phyloP scores from a whole-genome alignment of 2,888 invertebrate genomes.

The Machimus atricapillus region DNA sequence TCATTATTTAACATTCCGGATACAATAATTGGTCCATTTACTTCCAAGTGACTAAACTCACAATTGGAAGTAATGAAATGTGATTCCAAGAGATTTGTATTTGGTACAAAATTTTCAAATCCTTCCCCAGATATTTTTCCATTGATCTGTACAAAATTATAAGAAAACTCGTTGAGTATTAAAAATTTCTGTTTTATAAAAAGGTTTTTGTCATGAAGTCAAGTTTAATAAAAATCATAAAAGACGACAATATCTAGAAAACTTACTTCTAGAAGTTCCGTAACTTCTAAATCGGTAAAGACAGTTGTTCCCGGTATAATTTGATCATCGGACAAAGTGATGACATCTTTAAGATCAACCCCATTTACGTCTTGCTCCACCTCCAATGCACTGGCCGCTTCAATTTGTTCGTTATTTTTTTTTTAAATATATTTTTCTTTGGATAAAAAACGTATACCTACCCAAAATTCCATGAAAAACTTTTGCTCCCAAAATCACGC shows the following conservation, averaged over 20 bases:
- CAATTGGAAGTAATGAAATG: constrained; percentile 60
- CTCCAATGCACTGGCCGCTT: constrained; percentile 57
- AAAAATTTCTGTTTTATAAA: too few relatives aligned
- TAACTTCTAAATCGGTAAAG: constrained; percentile 65
- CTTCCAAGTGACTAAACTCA: constrained; percentile 63
- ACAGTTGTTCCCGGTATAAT: constrained; percentile 61
- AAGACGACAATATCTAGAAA: too few relatives aligned
- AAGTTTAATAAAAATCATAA: too few relatives aligned
- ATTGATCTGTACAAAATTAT: constrained; percentile 58
- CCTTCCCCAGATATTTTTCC: constrained; percentile 63
- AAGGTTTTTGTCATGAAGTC: too few relatives aligned
- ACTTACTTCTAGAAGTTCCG: constrained; percentile 63
- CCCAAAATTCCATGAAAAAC: constrained; percentile 60
- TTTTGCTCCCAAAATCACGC: constrained; percentile 63
- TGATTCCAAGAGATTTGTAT: constrained; percentile 63
- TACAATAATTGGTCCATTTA: constrained; percentile 64
- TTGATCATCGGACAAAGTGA: constrained; percentile 63
- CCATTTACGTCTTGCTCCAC: constrained; percentile 62
- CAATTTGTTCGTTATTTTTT: not conserved
- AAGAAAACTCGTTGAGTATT: not conserved
- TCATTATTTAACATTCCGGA: constrained; percentile 60
- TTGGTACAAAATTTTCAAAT: constrained; percentile 60
- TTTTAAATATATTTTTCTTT: not conserved
- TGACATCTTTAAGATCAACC: constrained; percentile 61
- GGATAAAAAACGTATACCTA: constrained; percentile 44